A percentile compares a stretch with the other conserved stretches of the same genome.
phyloP scores from a whole-genome alignment of 2,797 vertebrate species.

The Momotus momota region DNA sequence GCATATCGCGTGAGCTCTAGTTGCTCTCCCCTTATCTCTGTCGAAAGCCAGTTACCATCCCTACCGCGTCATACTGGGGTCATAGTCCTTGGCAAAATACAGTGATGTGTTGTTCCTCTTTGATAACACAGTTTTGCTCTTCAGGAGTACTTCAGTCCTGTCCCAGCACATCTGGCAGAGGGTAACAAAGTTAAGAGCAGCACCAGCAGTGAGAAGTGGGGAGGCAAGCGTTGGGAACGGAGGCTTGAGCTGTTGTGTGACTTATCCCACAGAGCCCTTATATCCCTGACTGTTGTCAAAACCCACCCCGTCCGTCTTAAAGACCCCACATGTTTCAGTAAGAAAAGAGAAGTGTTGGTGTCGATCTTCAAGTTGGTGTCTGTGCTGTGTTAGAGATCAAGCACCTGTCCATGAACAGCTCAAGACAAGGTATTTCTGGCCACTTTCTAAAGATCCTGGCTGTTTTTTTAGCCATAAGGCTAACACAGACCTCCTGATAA shows the following conservation, averaged over 20 bases:
- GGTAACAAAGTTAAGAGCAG: background rate
- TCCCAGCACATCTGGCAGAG: background rate
- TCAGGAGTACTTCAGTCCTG: background rate
- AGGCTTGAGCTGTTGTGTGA: background rate
- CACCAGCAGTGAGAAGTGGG: background rate
- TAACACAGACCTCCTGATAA: background rate
- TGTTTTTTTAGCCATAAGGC: background rate
- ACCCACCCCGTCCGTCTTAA: background rate
- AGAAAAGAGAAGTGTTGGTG: background rate
- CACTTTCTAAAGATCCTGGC: background rate
- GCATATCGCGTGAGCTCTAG: background rate
- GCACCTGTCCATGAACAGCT: background rate
- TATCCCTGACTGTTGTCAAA: background rate
- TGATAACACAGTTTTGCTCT: background rate
- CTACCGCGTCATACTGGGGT: background rate
- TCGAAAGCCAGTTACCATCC: background rate
- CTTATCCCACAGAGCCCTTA: background rate
- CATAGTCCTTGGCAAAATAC: background rate
- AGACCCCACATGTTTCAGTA: background rate
- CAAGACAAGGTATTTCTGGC: background rate
- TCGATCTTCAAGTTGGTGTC: background rate
- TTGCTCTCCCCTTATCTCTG: slow-evolving; percentile 24
- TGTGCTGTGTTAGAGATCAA: background rate
- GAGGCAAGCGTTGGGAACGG: background rate
- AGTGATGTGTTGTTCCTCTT: background rate